Evolutionary conservation across 2,888 invertebrate species (phyloP), one percentile per base, ranked within the genome.

Genomic region (Hirtodrosophila trivittata): DNA sequence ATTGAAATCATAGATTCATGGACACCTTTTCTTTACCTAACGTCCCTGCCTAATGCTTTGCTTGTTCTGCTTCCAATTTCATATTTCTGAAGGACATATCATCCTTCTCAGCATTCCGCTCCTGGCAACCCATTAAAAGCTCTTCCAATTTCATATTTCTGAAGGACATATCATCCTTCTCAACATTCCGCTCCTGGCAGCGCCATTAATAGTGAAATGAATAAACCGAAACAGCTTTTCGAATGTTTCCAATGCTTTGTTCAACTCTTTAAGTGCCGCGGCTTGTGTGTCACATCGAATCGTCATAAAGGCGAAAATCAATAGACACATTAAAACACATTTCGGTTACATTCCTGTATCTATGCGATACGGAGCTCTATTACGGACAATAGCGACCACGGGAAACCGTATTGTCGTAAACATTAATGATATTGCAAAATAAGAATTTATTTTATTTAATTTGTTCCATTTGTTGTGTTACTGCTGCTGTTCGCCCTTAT

Each of bases 361-460:
- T 64, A 38, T 13, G 9, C 7, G 38, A 16, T 33, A 32, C 42
- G 18, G 14, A 41, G 38, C 16, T 18, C 42, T 49, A 59, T 77
- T 68, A 55, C 28, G 54, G 30, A 21, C 18, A 21, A 7, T 1
- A 28, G n/a, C 9, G 18, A 49, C 25, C 39, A 37, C 52, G 25
- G 16, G 13, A 35, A 26, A 39, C 47, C 43, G 39, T 30, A 59
- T 45, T 63, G 14, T 58, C 68, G 74, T 81, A 74, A 78, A 74
- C 74, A 64, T 85, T 84, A 75, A 77, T 67, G 75, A 68, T 55
- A 77, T 65, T 74, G 77, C 81, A 62, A 73, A 84, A 77, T 58
- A 63, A 57, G 70, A 75, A 65, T 76, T 67, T 84, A 78, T 84
- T 78, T 76, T 67, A 77, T 82, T 81, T 75, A 75, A 77, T 75